Percentiles rank a stretch among this genome's conserved stretches.
Conservation (phyloP, 2,797 vertebrate genomes). For the Eulemur albifrons region DNA sequence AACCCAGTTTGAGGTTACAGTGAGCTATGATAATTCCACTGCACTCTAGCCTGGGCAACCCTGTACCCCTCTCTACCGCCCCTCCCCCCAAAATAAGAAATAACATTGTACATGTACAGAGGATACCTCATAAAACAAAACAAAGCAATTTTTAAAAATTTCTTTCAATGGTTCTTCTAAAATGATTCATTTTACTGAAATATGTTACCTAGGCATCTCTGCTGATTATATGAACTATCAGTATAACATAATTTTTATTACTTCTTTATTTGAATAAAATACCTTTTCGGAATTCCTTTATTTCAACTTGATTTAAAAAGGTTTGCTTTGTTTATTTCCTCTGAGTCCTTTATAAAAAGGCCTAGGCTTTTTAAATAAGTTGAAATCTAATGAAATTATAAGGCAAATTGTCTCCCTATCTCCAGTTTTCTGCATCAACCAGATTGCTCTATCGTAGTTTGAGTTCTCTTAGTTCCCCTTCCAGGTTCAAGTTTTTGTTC, state of each 20-base stretch:
- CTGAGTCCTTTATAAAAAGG: background rate
- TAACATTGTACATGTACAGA: slow-evolving; percentile 5
- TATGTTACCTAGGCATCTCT: background rate
- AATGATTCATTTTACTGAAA: slow-evolving; percentile 44
- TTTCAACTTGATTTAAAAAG: slow-evolving; percentile 37
- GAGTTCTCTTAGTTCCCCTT: slow-evolving; percentile 56
- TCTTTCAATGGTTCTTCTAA: slow-evolving; percentile 38
- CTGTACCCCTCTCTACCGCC: background rate
- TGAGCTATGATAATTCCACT: background rate
- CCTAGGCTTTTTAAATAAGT: slow-evolving; percentile 64
- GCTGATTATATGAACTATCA: background rate
- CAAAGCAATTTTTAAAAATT: background rate
- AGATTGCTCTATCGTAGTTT: slow-evolving; percentile 22
- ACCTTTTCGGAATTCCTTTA: slow-evolving; percentile 32
- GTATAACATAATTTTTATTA: slow-evolving; percentile 22
- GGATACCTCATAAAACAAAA: slow-evolving; percentile 30
- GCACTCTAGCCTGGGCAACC: background rate
- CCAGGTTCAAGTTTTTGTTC: slow-evolving; percentile 81
- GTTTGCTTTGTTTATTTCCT: slow-evolving; percentile 12
- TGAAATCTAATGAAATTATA: slow-evolving; percentile 62
- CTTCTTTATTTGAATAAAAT: slow-evolving; percentile 40
- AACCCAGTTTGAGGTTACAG: background rate
- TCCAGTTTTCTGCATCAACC: slow-evolving; percentile 35
- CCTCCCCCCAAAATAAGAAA: background rate
- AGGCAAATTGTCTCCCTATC: slow-evolving; percentile 5